These are phyloP conservation scores for Ceriagrion tenellum DNA, from an alignment of 2,888 invertebrate genomes.

Conservation along the genomic window DNA sequence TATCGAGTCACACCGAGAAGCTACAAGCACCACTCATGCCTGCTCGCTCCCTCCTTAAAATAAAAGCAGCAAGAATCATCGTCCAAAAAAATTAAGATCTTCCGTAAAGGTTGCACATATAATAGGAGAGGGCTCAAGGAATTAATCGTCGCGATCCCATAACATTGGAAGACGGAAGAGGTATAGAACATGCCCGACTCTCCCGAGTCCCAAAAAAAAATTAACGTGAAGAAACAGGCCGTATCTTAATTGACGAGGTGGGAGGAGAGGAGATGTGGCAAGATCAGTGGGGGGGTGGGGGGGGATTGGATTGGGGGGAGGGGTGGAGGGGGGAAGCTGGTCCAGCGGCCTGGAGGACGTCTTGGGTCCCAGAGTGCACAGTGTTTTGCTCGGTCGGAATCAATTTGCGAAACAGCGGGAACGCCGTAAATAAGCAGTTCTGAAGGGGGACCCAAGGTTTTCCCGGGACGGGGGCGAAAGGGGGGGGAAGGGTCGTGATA, in stretches of 20 bases:
- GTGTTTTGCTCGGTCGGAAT: slow-evolving; percentile 51
- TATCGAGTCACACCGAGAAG: too few relatives aligned
- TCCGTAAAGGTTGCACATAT: not conserved
- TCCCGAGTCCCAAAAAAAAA: not conserved
- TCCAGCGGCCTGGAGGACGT: not conserved
- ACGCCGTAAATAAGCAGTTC: slow-evolving; percentile 43
- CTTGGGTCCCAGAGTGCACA: not conserved
- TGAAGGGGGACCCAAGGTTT: not conserved
- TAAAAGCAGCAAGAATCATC: too few relatives aligned
- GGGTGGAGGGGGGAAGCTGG: not conserved
- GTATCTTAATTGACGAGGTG: not conserved
- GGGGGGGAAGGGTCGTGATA: not conserved
- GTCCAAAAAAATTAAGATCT: too few relatives aligned
- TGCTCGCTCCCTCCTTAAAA: too few relatives aligned
- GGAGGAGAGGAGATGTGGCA: not conserved
- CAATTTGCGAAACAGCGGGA: slow-evolving; percentile 57
- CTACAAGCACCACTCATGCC: too few relatives aligned
- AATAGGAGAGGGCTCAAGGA: not conserved
- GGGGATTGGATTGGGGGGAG: not conserved
- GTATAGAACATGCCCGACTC: not conserved
- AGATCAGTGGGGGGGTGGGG: not conserved
- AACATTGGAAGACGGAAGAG: not conserved
- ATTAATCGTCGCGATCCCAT: not conserved
- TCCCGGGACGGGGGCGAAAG: not conserved
- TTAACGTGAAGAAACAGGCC: not conserved